Percentiles rank a stretch among this genome's conserved stretches.
These are phyloP conservation scores for Clinocottus analis DNA, from an alignment of 2,113 vertebrate genomes.

Conservation along the genomic window DNA sequence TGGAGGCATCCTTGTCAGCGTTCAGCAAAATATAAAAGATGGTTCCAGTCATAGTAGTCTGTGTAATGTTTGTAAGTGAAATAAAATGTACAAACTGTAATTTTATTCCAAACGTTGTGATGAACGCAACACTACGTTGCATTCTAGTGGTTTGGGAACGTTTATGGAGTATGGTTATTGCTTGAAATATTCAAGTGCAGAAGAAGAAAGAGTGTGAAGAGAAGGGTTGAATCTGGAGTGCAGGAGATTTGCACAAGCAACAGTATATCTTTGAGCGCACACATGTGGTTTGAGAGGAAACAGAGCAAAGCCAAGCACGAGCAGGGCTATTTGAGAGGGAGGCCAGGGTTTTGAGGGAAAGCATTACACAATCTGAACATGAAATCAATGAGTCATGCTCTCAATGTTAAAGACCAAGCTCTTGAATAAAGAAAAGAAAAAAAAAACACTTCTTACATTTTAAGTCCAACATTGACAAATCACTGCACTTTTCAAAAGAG, in stretches of 20 bases:
- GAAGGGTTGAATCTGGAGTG: too few relatives aligned
- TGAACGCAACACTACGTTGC: background rate
- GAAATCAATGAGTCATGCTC: background rate
- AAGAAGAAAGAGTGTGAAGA: too few relatives aligned
- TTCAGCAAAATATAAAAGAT: background rate
- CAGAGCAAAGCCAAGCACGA: too few relatives aligned
- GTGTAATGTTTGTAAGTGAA: background rate
- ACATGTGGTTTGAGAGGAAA: too few relatives aligned
- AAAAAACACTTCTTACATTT: background rate
- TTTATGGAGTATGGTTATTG: too few relatives aligned
- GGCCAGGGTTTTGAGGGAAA: too few relatives aligned
- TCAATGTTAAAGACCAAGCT: background rate
- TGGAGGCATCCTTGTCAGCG: background rate
- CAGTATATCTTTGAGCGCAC: too few relatives aligned
- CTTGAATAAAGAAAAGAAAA: background rate
- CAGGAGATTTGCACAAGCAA: too few relatives aligned
- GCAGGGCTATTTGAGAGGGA: too few relatives aligned
- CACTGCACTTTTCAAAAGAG: background rate
- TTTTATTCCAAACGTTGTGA: background rate
- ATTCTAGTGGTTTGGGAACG: background rate
- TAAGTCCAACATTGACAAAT: background rate
- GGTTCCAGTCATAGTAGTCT: background rate
- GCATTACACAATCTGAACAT: background rate
- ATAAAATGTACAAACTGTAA: background rate
- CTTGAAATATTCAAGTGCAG: too few relatives aligned